Base-by-base conservation (phyloP, 1,140 invertebrate genomes). In the Diorhabda elongata region DNA sequence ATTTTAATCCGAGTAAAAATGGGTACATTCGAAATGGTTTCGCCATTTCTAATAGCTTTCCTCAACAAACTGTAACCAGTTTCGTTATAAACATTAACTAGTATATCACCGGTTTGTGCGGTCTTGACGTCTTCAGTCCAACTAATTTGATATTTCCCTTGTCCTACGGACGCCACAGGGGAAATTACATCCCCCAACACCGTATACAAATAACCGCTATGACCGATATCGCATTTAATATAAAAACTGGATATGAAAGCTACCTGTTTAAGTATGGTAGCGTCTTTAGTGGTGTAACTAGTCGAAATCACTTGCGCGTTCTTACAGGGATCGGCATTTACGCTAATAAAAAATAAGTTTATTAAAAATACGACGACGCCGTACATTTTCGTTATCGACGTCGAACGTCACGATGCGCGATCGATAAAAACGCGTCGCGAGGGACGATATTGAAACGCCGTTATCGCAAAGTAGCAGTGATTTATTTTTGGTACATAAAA, bases 121-220 rank as follows among this genome's bases (percentile, higher is more conserved):
- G 90, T 91, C 43, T 91, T 89, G 8, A 91, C 85, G 68, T 96
- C 94, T 79, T 95, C 92, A 52, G 91, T 92, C 92, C 93, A 96
- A 73, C 93, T 96, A 82, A 93, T 90, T 86, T 93, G 91, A 76
- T 93, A 94, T 79, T 89, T 90, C 70, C 89, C 87, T 58, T 89
- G 87, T 58, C 88, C 88, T 42, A 92, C 85, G 74, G 88, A 88
- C 8, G 91, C 91, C 47, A 92, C 92, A n/a, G 92, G 90, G 61
- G 94, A 80, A 6, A 91, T 86, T 81, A 88, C 90, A 44, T 92
- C 93, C 4, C 63, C 88, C 61, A 95, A 86, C 79, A 96, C 93
- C 61, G 93, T 94, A 80, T 95, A 95, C 26, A 96, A 79, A 57
- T 90, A 89, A 63, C 91, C 87, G 74, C 87, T 84, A 59, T 84